Percentiles rank a stretch among this genome's conserved stretches.
Conservation (phyloP, 2,888 invertebrate species). For the Lutraria lutraria region DNA sequence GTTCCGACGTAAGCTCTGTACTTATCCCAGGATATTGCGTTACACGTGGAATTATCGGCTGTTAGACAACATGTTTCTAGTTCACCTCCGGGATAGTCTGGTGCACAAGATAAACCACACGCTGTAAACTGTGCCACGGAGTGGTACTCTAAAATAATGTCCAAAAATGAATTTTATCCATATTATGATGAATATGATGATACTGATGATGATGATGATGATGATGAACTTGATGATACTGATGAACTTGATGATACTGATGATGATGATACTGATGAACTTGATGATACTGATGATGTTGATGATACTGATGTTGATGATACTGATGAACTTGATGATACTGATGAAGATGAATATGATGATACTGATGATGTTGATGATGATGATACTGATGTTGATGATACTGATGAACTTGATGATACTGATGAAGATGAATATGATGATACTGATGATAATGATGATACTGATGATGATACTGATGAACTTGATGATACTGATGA, state of each 20-base stretch:
- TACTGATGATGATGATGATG: background rate
- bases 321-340: no score
- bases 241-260: no score
- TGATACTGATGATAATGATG: background rate
- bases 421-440: background rate
- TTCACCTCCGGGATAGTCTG: background rate
- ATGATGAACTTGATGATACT: background rate
- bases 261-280: no score
- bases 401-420: no score
- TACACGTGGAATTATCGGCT: background rate
- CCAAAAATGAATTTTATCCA: background rate
- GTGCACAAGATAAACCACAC: background rate
- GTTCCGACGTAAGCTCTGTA: background rate
- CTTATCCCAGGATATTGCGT: background rate
- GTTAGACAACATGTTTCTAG: background rate
- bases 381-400: no score
- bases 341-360: no score
- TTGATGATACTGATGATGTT: background rate
- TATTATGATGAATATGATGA: background rate
- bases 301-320: background rate
- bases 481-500: background rate
- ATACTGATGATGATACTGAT: background rate
- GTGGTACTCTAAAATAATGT: background rate
- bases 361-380: no score
- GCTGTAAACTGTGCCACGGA: background rate